These are phyloP conservation scores for Drosophila longiperda DNA, from an alignment of 2,888 invertebrate species.

Conservation along the genomic window DNA sequence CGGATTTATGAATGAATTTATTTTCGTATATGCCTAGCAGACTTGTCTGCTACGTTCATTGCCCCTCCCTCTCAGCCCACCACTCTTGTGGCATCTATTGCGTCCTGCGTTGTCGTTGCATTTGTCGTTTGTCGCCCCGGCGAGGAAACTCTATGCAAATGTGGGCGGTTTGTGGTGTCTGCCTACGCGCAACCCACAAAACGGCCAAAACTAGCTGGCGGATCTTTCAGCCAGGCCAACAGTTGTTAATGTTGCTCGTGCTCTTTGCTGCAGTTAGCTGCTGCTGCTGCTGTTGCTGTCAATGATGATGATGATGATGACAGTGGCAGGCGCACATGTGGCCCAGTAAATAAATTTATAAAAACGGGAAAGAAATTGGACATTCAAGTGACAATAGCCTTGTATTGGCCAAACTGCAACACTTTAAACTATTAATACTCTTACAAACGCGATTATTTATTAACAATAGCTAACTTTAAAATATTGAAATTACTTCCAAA, in stretches of 20 bases:
- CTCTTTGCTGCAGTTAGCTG: constrained; percentile 47
- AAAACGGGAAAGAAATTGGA: constrained; percentile 17
- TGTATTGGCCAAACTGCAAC: constrained; percentile 9
- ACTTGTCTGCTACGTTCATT: constrained; percentile 66
- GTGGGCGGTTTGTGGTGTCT: constrained; percentile 69
- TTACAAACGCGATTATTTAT: neutral
- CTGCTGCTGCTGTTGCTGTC: constrained; percentile 5
- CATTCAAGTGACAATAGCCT: constrained; percentile 22
- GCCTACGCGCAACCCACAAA: constrained; percentile 79
- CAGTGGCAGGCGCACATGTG: constrained; percentile 37
- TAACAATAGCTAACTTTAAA: neutral
- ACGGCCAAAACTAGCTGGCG: constrained; percentile 52
- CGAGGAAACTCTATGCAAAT: constrained; percentile 74
- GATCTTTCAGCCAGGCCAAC: constrained; percentile 37
- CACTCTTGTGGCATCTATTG: constrained; percentile 29
- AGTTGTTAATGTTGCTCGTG: constrained; percentile 31
- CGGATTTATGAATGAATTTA: constrained; percentile 81
- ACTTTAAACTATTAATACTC: neutral
- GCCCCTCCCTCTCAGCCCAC: constrained; percentile 2
- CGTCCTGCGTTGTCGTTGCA: constrained; percentile 60
- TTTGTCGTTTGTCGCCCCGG: constrained; percentile 76
- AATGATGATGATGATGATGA: constrained; percentile 38
- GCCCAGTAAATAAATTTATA: constrained; percentile 45
- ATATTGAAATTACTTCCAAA: neutral
- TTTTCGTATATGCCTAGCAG: constrained; percentile 68